Conservation (phyloP, 2,113 vertebrate genomes). For the Cardinalis cardinalis region DNA sequence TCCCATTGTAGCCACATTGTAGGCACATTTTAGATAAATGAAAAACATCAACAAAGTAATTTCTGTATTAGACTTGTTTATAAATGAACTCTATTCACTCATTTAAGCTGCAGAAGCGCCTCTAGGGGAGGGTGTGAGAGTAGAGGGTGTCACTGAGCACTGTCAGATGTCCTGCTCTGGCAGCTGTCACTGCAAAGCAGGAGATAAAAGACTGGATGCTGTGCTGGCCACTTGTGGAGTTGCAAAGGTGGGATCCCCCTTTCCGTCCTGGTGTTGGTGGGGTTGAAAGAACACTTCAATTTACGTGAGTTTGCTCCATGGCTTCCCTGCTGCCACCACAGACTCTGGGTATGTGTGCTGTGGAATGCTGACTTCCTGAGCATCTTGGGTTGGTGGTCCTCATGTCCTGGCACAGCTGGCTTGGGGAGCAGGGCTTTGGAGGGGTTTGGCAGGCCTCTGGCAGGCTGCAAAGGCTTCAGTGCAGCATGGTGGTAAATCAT, state of each 20-base stretch:
- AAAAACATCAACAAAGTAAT: conserved; percentile 59
- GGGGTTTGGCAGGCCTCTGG: not conserved
- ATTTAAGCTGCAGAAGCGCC: not conserved
- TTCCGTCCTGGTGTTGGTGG: accelerated
- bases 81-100: conserved; percentile 1
- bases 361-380: accelerated
- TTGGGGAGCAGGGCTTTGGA: not conserved
- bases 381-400: not conserved
- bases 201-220: not conserved
- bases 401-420: not conserved
- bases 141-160: not conserved
- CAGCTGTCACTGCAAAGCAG: accelerated
- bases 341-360: not conserved
- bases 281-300: not conserved
- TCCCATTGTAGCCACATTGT: conserved; percentile 49
- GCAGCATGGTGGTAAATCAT: accelerated
- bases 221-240: not conserved
- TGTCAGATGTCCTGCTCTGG: not conserved
- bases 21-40: conserved; percentile 40
- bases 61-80: conserved; percentile 40
- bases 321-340: accelerated
- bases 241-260: not conserved
- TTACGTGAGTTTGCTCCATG: accelerated
- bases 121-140: not conserved
- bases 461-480: not conserved